Percentiles rank a stretch among this genome's conserved stretches.
Evolutionary conservation across 2,797 vertebrate species (phyloP).

Genomic region (Epinephelus awoara): DNA sequence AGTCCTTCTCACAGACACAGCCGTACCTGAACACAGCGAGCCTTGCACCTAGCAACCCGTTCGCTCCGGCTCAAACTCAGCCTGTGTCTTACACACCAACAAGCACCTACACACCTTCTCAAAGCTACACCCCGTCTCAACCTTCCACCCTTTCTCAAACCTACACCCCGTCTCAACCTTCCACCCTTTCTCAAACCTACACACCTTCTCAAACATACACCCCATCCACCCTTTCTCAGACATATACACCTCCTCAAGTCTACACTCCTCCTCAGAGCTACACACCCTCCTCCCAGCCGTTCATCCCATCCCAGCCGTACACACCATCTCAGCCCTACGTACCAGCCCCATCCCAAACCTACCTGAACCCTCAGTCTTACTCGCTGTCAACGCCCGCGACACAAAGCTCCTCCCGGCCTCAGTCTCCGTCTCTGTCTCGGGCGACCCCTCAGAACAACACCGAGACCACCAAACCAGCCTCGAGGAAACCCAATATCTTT

Average conservation of each 20-base stretch:
- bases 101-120: background rate
- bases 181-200: slow-evolving; percentile 1
- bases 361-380: slow-evolving; percentile 39
- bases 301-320: background rate
- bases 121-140: too few relatives aligned
- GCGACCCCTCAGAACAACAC: slow-evolving; percentile 26
- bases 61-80: slow-evolving; percentile 32
- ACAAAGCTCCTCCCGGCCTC: slow-evolving; percentile 26
- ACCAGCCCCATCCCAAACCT: slow-evolving; percentile 41
- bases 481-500: slow-evolving; percentile 79
- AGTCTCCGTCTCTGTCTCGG: slow-evolving; percentile 24
- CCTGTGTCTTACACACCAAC: slow-evolving; percentile 24
- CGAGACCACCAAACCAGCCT: slow-evolving; percentile 39
- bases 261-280: slow-evolving; percentile 6
- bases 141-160: background rate
- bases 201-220: slow-evolving; percentile 2
- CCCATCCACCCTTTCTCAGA: slow-evolving; percentile 3
- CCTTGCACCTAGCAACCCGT: slow-evolving; percentile 40
- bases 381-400: slow-evolving; percentile 23
- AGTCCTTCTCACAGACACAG: slow-evolving; percentile 43
- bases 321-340: slow-evolving; percentile 10
- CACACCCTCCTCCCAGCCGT: background rate
- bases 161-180: slow-evolving; percentile 9
- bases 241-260: background rate
- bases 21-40: slow-evolving; percentile 56